These are phyloP conservation scores for Caligus rogercresseyi DNA, from an alignment of 1,140 invertebrate genomes.

Conservation along the genomic window DNA sequence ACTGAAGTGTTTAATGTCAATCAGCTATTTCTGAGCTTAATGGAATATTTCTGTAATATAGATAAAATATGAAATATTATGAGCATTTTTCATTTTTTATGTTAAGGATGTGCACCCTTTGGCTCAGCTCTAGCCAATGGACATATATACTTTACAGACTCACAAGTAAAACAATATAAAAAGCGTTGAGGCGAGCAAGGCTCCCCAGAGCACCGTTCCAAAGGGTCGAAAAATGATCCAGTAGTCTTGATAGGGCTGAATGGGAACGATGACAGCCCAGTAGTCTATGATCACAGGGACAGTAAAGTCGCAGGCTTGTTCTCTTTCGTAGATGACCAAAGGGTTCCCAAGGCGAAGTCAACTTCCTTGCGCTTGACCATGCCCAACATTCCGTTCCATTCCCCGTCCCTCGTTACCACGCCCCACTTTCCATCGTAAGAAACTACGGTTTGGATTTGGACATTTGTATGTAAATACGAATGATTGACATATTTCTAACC, in stretches of 20 bases:
- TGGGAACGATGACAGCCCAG: not conserved
- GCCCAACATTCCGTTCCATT: constrained; percentile 10
- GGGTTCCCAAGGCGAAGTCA: constrained; percentile 3
- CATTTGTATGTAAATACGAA: too few relatives aligned
- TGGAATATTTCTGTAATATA: too few relatives aligned
- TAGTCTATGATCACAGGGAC: not conserved
- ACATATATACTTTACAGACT: too few relatives aligned
- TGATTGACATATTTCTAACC: too few relatives aligned
- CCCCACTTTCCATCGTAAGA: constrained; percentile 6
- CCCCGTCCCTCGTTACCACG: not conserved
- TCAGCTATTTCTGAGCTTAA: too few relatives aligned
- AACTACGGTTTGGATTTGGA: too few relatives aligned
- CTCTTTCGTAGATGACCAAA: constrained; percentile 1
- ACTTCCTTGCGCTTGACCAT: constrained; percentile 1
- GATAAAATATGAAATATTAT: too few relatives aligned
- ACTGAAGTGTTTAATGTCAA: too few relatives aligned
- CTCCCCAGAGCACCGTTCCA: not conserved
- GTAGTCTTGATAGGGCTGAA: not conserved
- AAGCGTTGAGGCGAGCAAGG: not conserved
- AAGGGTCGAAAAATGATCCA: constrained; percentile 3
- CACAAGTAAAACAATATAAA: too few relatives aligned
- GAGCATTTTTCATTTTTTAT: too few relatives aligned
- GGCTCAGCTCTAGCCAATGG: too few relatives aligned
- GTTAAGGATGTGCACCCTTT: too few relatives aligned
- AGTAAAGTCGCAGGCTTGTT: not conserved